These are phyloP conservation scores for Orthonyx spaldingii DNA, from an alignment of 2,113 vertebrate species.

Conservation along the genomic window DNA sequence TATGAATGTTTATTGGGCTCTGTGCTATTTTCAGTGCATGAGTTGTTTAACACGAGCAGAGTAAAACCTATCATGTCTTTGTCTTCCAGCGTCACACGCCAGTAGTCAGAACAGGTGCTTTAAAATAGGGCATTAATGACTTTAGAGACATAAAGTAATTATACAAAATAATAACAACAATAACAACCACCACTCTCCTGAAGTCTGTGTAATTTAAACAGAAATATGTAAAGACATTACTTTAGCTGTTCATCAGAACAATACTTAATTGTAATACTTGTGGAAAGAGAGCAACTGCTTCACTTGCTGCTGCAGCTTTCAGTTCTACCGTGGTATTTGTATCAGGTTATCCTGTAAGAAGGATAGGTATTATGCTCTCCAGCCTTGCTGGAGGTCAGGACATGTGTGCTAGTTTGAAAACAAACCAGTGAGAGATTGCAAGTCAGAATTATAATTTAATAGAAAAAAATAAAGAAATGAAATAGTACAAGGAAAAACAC, in stretches of 20 bases:
- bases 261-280: background rate
- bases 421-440: no score
- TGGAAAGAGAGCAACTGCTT: constrained; percentile 28
- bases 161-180: background rate
- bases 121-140: constrained; percentile 11
- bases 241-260: background rate
- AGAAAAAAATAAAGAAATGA: no score
- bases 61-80: background rate
- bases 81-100: background rate
- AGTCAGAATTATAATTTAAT: no score
- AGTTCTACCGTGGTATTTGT: constrained; percentile 20
- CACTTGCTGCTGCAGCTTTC: constrained; percentile 23
- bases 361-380: background rate
- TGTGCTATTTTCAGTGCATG: background rate
- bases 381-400: constrained; percentile 19
- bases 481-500: no score
- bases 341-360: constrained; percentile 34
- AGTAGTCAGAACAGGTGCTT: background rate
- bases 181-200: background rate
- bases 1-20: background rate
- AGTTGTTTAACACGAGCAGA: background rate
- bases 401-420: no score
- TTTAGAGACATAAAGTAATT: constrained; percentile 43
- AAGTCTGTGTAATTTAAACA: constrained; percentile 9
- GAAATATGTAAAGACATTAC: background rate